A percentile compares a stretch with the other conserved stretches of the same genome.
These are phyloP conservation scores for Sciaenops ocellatus DNA, from an alignment of 2,797 vertebrate species.

Conservation along the genomic window DNA sequence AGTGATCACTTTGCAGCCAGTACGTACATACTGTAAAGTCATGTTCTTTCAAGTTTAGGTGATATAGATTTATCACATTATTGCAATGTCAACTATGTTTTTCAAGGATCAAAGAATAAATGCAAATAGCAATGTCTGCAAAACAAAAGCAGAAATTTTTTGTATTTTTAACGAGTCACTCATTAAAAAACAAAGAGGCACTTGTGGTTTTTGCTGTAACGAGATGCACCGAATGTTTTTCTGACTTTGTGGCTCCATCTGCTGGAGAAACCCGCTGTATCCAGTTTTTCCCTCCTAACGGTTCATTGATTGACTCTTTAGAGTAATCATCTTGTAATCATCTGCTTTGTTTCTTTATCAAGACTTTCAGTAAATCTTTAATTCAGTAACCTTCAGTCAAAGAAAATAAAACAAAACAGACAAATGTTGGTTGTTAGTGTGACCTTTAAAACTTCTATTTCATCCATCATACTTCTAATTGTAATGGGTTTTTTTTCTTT, in stretches of 20 bases:
- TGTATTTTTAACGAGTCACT: background rate
- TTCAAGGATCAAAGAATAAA: background rate
- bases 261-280: constrained; percentile 28
- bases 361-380: background rate
- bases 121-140: background rate
- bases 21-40: too few species aligned
- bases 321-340: background rate
- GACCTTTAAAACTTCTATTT: constrained; percentile 14
- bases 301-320: background rate
- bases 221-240: background rate
- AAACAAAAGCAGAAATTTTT: background rate
- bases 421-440: background rate
- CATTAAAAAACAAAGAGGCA: constrained; percentile 30
- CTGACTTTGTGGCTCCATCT: constrained; percentile 46
- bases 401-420: background rate
- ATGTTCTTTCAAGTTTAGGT: background rate
- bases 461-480: background rate
- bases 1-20: background rate
- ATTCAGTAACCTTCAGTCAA: constrained; percentile 35
- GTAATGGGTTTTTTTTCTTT: background rate
- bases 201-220: constrained; percentile 22
- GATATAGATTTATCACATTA: background rate
- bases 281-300: background rate
- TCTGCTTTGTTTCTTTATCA: constrained; percentile 1
- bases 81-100: background rate